phyloP scores from a whole-genome alignment of 1,140 invertebrate species.

The Panagrolaimus sp. region DNA sequence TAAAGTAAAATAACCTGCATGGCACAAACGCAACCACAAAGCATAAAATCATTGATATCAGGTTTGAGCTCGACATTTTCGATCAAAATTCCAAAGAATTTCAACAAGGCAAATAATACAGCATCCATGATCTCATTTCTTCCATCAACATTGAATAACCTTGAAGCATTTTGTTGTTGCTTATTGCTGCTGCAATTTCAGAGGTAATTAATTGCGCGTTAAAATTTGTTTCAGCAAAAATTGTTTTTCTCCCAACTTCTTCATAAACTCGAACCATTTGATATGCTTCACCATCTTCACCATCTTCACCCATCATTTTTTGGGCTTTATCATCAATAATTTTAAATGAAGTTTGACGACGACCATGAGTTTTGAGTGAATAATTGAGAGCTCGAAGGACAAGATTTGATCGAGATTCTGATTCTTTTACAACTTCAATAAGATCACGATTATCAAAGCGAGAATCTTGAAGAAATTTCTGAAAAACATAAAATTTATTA shows the following conservation, averaged over 20 bases:
- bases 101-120: constrained; percentile 15
- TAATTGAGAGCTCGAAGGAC: not conserved
- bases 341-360: not conserved
- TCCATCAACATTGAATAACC: constrained; percentile 1
- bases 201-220: not conserved
- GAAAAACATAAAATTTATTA: too few relatives aligned
- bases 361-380: not conserved
- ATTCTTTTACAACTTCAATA: too few relatives aligned
- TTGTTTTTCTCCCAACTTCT: not conserved
- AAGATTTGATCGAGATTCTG: not conserved
- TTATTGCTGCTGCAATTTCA: not conserved
- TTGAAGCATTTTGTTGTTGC: not conserved
- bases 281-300: not conserved
- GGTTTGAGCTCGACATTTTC: constrained; percentile 23
- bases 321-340: not conserved
- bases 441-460: too few relatives aligned
- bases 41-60: constrained; percentile 34
- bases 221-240: not conserved
- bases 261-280: not conserved
- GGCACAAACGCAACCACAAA: constrained; percentile 39
- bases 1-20: constrained; percentile 26
- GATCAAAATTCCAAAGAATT: constrained; percentile 23
- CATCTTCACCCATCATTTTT: too few relatives aligned
- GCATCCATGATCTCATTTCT: not conserved
- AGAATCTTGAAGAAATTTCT: too few relatives aligned